Evolutionary conservation across 1,140 invertebrate species (phyloP), one percentile per base, ranked within the genome.

Genomic region (Galendromus occidentalis): DNA sequence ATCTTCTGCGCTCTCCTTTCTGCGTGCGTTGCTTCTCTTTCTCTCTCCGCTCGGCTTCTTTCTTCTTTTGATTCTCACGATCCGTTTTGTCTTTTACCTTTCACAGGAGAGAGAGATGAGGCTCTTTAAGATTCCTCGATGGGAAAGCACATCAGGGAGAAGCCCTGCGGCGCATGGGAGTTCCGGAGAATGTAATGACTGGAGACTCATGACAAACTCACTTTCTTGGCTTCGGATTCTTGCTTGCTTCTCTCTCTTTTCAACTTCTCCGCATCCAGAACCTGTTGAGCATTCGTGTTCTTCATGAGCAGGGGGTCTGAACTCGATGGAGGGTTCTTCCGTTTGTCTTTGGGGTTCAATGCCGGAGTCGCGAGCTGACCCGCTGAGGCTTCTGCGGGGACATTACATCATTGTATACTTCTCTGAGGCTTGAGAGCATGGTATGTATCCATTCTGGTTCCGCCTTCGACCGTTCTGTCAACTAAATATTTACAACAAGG

Each of bases 221-320:
- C 51, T 22, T 25, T 59, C 51, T 59, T 59, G 9, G 51, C 51
- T 59, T 59, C 51, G n/a, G 51, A 59, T 22, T 59, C 51, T 33
- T 59, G 51, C 33, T 59, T 59, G 51, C 20, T 59, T 33, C 33
- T 14, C 9, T 59, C 51, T 25, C 51, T 59, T 33, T 59, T 59
- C 25, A 59, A 33, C 9, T 59, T 59, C 20, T 59, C 51, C 25
- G 51, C 51, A 20, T 59, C 51, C 25, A 59, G 25, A 4, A 59
- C 51, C 17, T 25, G 25, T 33, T 59, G 17, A 6, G 51, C 51
- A 9, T 59, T 59, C 12, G 51, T 59, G 51, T 59, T 59, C 51
- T 59, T 59, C 51, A 22, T 22, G 25, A 59, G 14, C 12, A 59
- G 20, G 2, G 22, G 51, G 22, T 59, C 51, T 59, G 25, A 17